Evolutionary conservation across 1,140 invertebrate species (phyloP).

Genomic region (Ectropis grisescens): DNA sequence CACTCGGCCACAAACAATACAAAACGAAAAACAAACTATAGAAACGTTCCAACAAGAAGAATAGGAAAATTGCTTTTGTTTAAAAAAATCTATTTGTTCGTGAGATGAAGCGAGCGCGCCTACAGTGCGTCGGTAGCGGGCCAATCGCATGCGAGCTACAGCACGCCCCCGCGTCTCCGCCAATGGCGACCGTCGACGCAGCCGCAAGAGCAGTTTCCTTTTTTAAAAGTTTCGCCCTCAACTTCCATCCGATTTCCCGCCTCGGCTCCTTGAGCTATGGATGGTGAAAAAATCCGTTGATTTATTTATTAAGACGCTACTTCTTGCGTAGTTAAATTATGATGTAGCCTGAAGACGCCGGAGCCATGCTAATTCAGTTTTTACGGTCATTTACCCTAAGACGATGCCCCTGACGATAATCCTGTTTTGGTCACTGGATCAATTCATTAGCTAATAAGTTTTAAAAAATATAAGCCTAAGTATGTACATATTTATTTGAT

Average conservation of each 20-base stretch:
- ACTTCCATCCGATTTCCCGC: conserved; percentile 63
- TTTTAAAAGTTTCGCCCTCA: conserved; percentile 63
- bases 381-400: no score
- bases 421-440: no score
- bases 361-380: no score
- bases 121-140: conserved; percentile 37
- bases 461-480: no score
- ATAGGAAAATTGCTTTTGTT: conserved; percentile 69
- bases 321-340: conserved; percentile 59
- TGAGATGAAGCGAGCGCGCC: conserved; percentile 44
- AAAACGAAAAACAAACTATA: conserved; percentile 65
- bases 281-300: conserved; percentile 54
- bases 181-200: conserved; percentile 29
- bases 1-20: conserved; percentile 58
- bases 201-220: conserved; percentile 59
- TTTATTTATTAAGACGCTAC: conserved; percentile 54
- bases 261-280: conserved; percentile 55
- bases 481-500: no score
- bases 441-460: no score
- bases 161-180: conserved; percentile 37
- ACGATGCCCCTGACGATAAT: no score
- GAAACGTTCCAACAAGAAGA: conserved; percentile 62
- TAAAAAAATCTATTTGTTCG: conserved; percentile 67
- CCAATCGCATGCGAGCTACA: conserved; percentile 41
- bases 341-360: conserved; percentile 39